phyloP scores from a whole-genome alignment of 2,797 vertebrate genomes.

The Leucoraja ocellata region DNA sequence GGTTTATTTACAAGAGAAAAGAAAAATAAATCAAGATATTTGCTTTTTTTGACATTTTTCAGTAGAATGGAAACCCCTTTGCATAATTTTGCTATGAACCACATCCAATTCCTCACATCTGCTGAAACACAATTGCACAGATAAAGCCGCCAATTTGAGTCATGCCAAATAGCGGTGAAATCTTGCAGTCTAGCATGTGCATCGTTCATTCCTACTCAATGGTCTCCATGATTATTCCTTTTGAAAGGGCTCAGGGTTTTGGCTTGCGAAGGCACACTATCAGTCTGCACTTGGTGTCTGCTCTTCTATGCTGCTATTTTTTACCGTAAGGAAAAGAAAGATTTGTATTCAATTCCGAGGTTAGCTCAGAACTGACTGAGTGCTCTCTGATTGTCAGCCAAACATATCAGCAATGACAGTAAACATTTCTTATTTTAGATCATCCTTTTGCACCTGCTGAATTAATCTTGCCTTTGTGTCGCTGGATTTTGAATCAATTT shows the following conservation, averaged over 20 bases:
- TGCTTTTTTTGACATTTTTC: background rate
- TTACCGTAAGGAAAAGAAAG: background rate
- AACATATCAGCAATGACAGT: background rate
- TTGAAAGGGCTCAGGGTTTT: background rate
- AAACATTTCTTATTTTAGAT: background rate
- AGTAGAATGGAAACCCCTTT: background rate
- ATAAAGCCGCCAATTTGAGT: background rate
- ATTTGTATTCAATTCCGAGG: background rate
- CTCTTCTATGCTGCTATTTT: background rate
- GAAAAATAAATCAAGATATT: background rate
- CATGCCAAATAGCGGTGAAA: background rate
- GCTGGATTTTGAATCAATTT: background rate
- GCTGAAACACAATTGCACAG: slow-evolving; percentile 4
- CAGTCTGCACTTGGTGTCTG: background rate
- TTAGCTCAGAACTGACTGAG: background rate
- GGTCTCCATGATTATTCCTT: background rate
- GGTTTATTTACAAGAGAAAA: background rate
- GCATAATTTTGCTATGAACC: background rate
- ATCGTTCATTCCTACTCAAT: background rate
- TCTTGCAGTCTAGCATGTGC: background rate
- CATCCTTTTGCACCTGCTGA: background rate
- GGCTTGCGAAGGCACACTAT: background rate
- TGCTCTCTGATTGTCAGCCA: background rate
- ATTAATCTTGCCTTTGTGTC: background rate
- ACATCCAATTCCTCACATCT: slow-evolving; percentile 6